Base-by-base conservation (phyloP, 2,113 vertebrate genomes). In the Dolichallabes microphthalmus region DNA sequence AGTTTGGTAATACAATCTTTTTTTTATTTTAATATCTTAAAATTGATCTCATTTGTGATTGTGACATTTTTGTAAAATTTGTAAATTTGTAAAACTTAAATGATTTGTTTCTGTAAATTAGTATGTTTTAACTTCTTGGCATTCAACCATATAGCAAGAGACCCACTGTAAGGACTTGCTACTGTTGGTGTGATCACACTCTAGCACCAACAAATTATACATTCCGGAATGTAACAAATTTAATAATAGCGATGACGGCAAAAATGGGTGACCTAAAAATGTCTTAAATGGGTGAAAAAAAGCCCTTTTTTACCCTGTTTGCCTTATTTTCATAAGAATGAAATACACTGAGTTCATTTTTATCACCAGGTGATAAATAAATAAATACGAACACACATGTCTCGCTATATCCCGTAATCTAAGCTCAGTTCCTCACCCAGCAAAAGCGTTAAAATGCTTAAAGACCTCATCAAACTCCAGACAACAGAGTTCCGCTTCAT, bases 381-480 rank as follows among this genome's bases (percentile, higher is more conserved):
- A 39, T 39, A 52, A 76, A 76, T 76, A 17, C 25, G 15, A 50
- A 7, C 7, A 74, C 12, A 27, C 3, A 39, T 27, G 58, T 68
- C 53, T 71, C 55, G 60, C 82, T 64, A 84, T 71, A 30, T 71
- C 61, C 78, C 71, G 50, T 63, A 84, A 55, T 82, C 74, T 55
- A 32, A 60, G 75, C 35, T 64, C 74, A 82, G 68, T 80, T 85
- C 58, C 74, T 80, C 13, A 39, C 30, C 12, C 80, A 4, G 20
- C 11, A 19, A 76, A 61, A 20, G 60, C 57, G 35, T 52, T 58
- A 20, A 68, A 85, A 77, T 30, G 12, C 77, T 74, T 73, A 74
- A 57, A 66, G 77, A 75, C 25, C 60, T n/a, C 64, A 76, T 84
- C 55, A 86, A 66, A 76, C 78, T 25, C 82, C 32, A 85, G 53